Evolutionary conservation across 2,113 vertebrate species (phyloP).

Genomic region (Aptenodytes patagonicus): DNA sequence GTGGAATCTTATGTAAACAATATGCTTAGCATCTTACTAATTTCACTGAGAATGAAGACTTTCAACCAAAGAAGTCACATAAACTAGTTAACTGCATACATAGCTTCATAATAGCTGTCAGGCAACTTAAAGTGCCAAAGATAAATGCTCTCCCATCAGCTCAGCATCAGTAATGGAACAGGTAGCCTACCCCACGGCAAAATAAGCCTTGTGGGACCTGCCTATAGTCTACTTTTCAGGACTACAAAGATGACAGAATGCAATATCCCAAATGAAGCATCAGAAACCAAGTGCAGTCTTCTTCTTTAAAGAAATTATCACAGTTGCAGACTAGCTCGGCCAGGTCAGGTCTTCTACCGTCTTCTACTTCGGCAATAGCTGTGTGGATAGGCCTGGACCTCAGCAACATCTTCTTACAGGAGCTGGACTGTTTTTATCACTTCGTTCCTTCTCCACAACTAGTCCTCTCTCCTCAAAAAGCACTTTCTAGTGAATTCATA

Average conservation of each 20-base stretch:
- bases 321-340: not conserved
- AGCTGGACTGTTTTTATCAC: not conserved
- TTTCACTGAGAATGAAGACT: not conserved
- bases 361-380: accelerated
- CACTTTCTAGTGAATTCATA: not conserved
- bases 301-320: not conserved
- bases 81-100: too few species aligned
- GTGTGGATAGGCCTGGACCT: not conserved
- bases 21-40: accelerated
- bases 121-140: not conserved
- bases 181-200: not conserved
- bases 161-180: not conserved
- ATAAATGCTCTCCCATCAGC: not conserved
- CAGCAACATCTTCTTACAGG: not conserved
- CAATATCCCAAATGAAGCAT: not conserved
- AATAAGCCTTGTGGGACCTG: not conserved
- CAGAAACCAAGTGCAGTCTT: not conserved
- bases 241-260: accelerated
- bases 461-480: not conserved
- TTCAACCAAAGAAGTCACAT: not conserved
- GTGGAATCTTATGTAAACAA: not conserved
- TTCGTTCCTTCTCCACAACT: not conserved
- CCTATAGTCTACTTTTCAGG: not conserved
- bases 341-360: not conserved
- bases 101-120: not conserved